Evolutionary conservation across 2,113 vertebrate genomes (phyloP).

Genomic region (Poecile atricapillus): DNA sequence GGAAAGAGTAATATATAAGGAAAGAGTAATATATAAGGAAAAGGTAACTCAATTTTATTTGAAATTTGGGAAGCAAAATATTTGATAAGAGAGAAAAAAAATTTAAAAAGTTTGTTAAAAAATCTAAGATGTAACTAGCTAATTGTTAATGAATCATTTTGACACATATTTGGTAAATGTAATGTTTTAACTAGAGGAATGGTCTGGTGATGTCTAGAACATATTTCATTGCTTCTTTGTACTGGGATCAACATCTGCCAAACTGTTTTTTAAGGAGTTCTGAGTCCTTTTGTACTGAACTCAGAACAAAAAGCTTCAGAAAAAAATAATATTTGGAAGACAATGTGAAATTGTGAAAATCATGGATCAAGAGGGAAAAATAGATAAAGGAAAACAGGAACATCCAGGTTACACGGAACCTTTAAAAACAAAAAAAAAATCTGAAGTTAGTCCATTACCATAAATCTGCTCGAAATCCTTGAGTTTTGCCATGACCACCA

Average conservation of each 20-base stretch:
- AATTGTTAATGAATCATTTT: neutral
- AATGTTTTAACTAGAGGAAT: neutral
- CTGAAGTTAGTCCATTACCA: neutral
- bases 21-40: neutral
- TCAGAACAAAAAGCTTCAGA: neutral
- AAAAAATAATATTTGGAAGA: neutral
- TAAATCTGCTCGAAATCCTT: neutral
- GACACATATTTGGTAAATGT: neutral
- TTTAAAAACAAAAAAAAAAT: neutral
- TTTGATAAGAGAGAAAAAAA: neutral
- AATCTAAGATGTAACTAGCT: neutral
- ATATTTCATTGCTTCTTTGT: neutral
- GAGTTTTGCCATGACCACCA: neutral
- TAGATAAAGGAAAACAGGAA: neutral
- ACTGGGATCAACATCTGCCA: neutral
- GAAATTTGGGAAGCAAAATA: neutral
- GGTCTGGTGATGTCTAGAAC: neutral
- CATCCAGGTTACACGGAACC: neutral
- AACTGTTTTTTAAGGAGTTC: neutral
- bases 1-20: neutral
- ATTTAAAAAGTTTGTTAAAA: neutral
- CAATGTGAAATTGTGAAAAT: neutral
- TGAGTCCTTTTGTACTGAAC: neutral
- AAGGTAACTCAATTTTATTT: neutral
- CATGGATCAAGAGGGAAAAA: fast-evolving